Evolutionary conservation across 2,888 invertebrate genomes (phyloP).

Genomic region (Stenchaetothrips biformis): DNA sequence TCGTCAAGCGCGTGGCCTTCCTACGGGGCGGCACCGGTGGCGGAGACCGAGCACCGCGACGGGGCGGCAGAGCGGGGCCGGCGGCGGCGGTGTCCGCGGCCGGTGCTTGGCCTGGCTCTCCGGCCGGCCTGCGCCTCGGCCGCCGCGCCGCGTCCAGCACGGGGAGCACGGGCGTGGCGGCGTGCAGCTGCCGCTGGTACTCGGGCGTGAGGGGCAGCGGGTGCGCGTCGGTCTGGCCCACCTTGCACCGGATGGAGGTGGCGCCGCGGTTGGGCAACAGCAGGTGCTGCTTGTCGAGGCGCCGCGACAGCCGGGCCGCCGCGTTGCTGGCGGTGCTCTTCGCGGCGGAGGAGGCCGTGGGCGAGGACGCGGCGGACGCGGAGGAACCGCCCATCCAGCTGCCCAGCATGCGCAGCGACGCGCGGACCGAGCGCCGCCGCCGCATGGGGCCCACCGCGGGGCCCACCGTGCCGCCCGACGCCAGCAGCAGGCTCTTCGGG

Average conservation of each 20-base stretch:
- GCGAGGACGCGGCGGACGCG: constrained; percentile 29
- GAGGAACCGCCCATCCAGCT: constrained; percentile 47
- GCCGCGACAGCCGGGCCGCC: constrained; percentile 10
- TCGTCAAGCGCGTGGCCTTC: not conserved
- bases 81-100: not conserved
- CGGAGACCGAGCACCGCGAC: not conserved
- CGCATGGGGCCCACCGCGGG: constrained; percentile 52
- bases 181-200: constrained; percentile 47
- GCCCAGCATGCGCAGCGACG: constrained; percentile 62
- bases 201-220: constrained; percentile 47
- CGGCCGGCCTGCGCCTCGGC: too few relatives aligned
- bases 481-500: constrained; percentile 1
- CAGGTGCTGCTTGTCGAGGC: not conserved
- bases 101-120: too few relatives aligned
- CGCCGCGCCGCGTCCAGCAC: constrained; percentile 56
- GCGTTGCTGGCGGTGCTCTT: not conserved
- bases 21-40: not conserved
- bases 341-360: not conserved
- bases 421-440: constrained; percentile 64
- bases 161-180: constrained; percentile 42
- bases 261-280: constrained; percentile 15
- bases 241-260: constrained; percentile 44
- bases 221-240: constrained; percentile 46
- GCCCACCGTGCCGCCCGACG: constrained; percentile 33
- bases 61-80: constrained; percentile 39